Conservation (phyloP, 2,888 invertebrate species). For the Thumatha senex region DNA sequence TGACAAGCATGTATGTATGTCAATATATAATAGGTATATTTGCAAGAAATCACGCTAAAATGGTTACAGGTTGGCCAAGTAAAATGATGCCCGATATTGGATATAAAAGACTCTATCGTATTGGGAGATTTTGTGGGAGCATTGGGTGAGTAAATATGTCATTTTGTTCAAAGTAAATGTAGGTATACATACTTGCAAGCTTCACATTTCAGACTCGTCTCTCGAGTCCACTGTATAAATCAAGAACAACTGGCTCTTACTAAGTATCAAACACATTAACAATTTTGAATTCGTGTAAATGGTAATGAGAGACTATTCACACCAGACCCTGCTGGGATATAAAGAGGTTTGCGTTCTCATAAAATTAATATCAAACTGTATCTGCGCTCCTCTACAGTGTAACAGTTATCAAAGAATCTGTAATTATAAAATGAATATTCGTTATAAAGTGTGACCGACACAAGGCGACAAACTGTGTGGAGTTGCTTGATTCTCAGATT, state of each 20-base stretch:
- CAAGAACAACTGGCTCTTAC: too few relatives aligned
- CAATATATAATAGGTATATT: too few relatives aligned
- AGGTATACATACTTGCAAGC: not conserved
- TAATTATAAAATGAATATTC: slow-evolving; percentile 46
- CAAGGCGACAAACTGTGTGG: slow-evolving; percentile 43
- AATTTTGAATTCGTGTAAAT: too few relatives aligned
- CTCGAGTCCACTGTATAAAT: too few relatives aligned
- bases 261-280: too few relatives aligned
- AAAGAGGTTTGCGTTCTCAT: not conserved
- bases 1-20: too few relatives aligned
- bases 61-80: too few relatives aligned
- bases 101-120: too few relatives aligned
- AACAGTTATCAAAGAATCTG: slow-evolving; percentile 34
- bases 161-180: not conserved
- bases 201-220: not conserved
- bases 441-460: slow-evolving; percentile 24
- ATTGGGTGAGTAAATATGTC: too few relatives aligned
- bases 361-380: slow-evolving; percentile 2
- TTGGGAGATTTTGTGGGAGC: too few relatives aligned
- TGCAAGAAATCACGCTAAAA: too few relatives aligned
- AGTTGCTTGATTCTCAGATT: slow-evolving; percentile 34
- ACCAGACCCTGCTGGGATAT: not conserved
- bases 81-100: too few relatives aligned
- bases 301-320: not conserved
- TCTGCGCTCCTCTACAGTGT: slow-evolving; percentile 12